Conservation (phyloP, 2,888 invertebrate species). For the Ypsolopha scabrella region DNA sequence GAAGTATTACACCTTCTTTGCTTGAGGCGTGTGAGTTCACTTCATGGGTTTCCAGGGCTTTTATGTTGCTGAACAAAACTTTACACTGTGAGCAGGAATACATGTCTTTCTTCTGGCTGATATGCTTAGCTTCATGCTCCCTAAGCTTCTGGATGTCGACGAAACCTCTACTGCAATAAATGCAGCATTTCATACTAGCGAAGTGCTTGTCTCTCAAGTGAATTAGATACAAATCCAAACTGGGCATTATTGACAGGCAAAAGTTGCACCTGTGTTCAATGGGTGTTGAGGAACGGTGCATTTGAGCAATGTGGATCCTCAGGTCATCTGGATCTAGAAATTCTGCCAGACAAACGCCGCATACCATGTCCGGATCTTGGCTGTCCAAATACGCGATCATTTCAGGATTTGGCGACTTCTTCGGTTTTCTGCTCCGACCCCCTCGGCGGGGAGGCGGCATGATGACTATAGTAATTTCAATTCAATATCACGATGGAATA, state of each 20-base stretch:
- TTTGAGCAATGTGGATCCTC: constrained; percentile 29
- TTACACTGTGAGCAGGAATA: constrained; percentile 37
- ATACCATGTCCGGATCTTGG: constrained; percentile 29
- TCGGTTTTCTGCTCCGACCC: no score
- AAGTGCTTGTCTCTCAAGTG: constrained; percentile 39
- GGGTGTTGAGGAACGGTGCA: constrained; percentile 21
- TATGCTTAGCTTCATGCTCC: constrained; percentile 33
- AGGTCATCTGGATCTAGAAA: constrained; percentile 46
- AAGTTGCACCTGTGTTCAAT: constrained; percentile 25
- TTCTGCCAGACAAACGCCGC: constrained; percentile 35
- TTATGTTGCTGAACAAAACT: constrained; percentile 14
- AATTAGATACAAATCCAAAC: constrained; percentile 24
- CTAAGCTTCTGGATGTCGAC: constrained; percentile 11
- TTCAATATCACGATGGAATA: no score
- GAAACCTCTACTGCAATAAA: constrained; percentile 33
- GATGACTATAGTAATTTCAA: no score
- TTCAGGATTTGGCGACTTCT: no score
- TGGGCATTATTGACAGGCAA: constrained; percentile 22
- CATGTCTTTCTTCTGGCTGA: constrained; percentile 5
- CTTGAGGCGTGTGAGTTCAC: constrained; percentile 14
- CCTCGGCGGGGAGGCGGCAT: no score
- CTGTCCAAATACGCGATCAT: background rate
- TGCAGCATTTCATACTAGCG: constrained; percentile 23
- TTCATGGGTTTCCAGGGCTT: constrained; percentile 28
- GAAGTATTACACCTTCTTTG: constrained; percentile 27